Percentiles rank a stretch among this genome's conserved stretches.
These are phyloP conservation scores for Raja brachyura DNA, from an alignment of 2,113 vertebrate species.

Conservation along the genomic window DNA sequence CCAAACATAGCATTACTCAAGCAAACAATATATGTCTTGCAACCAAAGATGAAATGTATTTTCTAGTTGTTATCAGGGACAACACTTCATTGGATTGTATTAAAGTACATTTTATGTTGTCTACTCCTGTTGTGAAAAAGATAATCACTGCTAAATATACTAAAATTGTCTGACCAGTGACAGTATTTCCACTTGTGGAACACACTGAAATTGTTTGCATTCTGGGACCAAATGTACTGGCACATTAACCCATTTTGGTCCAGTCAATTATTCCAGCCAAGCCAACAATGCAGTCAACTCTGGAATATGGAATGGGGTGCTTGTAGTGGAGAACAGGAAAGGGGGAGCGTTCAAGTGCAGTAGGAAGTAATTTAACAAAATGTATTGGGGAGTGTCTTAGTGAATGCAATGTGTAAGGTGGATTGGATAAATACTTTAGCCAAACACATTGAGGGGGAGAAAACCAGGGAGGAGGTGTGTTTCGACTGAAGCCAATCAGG, in stretches of 20 bases:
- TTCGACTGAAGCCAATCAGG: no score
- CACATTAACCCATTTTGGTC: no score
- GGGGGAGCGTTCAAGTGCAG: neutral
- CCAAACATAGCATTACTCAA: neutral
- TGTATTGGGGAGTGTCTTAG: no score
- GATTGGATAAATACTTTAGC: no score
- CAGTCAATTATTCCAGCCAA: neutral
- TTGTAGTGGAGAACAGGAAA: neutral
- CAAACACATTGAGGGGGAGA: no score
- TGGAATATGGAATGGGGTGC: neutral
- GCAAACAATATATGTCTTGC: neutral
- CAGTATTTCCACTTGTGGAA: neutral
- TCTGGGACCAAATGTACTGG: neutral
- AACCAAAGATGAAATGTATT: conserved; percentile 27
- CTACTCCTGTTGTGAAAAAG: neutral
- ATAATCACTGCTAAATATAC: conserved; percentile 4
- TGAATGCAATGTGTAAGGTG: no score
- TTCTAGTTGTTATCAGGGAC: conserved; percentile 13
- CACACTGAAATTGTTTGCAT: neutral
- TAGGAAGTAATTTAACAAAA: no score
- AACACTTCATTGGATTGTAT: neutral
- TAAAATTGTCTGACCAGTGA: neutral
- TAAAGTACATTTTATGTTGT: neutral
- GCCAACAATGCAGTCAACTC: neutral
- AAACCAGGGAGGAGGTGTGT: no score